phyloP scores from a whole-genome alignment of 2,888 invertebrate species.

The Nezara viridula region DNA sequence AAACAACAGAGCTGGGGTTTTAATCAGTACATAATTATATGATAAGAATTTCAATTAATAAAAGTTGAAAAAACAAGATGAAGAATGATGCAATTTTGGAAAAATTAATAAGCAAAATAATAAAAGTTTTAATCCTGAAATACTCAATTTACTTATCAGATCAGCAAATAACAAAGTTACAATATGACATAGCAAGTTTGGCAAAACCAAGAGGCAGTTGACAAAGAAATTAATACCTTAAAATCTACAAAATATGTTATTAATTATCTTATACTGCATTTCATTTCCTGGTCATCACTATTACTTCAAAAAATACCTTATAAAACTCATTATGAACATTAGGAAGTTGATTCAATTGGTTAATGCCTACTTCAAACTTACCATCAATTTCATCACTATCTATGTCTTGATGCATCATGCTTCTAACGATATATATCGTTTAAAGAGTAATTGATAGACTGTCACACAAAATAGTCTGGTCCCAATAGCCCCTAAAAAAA shows the following conservation, averaged over 20 bases:
- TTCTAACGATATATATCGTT: conserved; percentile 28
- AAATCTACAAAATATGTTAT: neutral
- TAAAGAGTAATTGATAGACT: neutral
- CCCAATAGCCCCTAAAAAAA: neutral
- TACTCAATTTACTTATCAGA: neutral
- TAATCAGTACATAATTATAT: neutral
- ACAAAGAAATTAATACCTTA: neutral
- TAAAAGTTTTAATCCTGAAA: neutral
- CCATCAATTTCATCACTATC: conserved; percentile 65
- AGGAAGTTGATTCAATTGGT: neutral
- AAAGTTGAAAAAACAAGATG: neutral
- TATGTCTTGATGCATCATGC: conserved; percentile 63
- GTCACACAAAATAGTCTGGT: conserved; percentile 2
- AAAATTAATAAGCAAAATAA: neutral
- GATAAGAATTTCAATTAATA: neutral
- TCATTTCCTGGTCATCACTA: neutral
- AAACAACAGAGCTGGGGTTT: neutral
- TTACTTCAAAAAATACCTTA: neutral
- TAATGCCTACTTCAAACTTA: conserved; percentile 54
- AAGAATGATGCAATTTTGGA: neutral
- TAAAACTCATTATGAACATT: neutral
- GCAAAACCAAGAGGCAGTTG: neutral
- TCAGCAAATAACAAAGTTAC: neutral
- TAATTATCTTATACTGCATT: neutral
- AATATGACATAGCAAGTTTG: neutral